phyloP scores from a whole-genome alignment of 2,797 vertebrate species.

The Lateolabrax maculatus region DNA sequence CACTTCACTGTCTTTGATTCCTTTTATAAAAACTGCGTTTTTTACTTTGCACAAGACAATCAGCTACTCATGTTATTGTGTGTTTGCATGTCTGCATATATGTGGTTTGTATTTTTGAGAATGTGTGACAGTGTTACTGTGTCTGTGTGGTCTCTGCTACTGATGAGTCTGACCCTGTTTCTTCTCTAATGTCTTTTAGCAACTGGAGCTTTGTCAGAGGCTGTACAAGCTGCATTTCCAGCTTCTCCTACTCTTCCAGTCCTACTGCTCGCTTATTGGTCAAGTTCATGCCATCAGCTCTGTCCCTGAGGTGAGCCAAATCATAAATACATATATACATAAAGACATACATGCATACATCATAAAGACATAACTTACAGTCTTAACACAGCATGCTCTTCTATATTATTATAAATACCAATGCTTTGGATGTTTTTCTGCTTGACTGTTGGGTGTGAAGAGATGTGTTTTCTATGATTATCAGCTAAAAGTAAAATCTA shows the following conservation, averaged over 20 bases:
- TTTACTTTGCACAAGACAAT: slow-evolving; percentile 31
- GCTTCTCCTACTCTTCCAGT: slow-evolving; percentile 98
- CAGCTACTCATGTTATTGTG: slow-evolving; percentile 2
- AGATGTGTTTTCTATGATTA: not conserved
- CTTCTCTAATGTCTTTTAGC: slow-evolving; percentile 82
- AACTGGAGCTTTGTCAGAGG: slow-evolving; percentile 98
- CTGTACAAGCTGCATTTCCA: slow-evolving; percentile 99
- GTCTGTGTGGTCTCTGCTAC: not conserved
- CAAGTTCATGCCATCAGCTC: slow-evolving; percentile 97
- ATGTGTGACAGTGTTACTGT: not conserved
- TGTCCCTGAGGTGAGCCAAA: slow-evolving; percentile 92
- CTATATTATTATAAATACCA: not conserved
- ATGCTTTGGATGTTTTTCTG: not conserved
- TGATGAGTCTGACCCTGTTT: slow-evolving; percentile 36
- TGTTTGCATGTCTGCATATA: slow-evolving; percentile 37
- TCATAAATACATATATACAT: no score
- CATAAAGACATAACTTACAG: not conserved
- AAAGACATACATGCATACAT: no score
- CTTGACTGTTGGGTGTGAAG: not conserved
- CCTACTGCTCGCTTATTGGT: slow-evolving; percentile 98
- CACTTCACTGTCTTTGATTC: slow-evolving; percentile 56
- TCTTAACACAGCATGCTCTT: not conserved
- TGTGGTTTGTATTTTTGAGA: slow-evolving; percentile 11
- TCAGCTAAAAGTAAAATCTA: not conserved
- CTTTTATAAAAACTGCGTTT: slow-evolving; percentile 43